These are phyloP conservation scores for Eledona agricola DNA, from an alignment of 2,888 invertebrate genomes.

Conservation along the genomic window DNA sequence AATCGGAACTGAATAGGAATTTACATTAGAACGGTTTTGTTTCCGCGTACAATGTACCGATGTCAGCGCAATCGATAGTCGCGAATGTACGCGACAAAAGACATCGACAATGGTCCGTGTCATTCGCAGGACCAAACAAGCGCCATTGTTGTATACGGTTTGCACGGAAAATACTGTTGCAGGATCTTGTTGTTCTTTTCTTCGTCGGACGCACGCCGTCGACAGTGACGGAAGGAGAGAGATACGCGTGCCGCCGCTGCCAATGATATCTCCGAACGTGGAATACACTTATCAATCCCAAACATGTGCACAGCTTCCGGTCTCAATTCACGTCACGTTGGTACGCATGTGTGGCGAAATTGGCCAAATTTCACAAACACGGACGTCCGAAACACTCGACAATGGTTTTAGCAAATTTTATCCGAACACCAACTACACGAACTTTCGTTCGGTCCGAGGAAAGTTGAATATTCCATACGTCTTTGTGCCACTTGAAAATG, in stretches of 20 bases:
- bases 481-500: no score
- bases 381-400: no score
- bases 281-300: slow-evolving; percentile 42
- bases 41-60: slow-evolving; percentile 44
- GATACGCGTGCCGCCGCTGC: slow-evolving; percentile 27
- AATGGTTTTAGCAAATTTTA: no score
- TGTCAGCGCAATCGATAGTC: slow-evolving; percentile 48
- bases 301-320: slow-evolving; percentile 33
- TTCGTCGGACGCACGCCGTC: slow-evolving; percentile 18
- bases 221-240: slow-evolving; percentile 12
- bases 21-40: slow-evolving; percentile 46
- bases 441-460: no score
- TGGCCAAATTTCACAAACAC: no score
- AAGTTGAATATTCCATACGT: no score
- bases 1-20: slow-evolving; percentile 38
- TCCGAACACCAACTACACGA: no score
- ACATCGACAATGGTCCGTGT: slow-evolving; percentile 55
- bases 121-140: slow-evolving; percentile 56
- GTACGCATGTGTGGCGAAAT: slow-evolving; percentile 7
- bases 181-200: slow-evolving; percentile 48
- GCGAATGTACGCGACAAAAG: slow-evolving; percentile 52
- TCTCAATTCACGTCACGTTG: slow-evolving; percentile 6
- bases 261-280: slow-evolving; percentile 16
- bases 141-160: slow-evolving; percentile 47
- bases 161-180: slow-evolving; percentile 46